A percentile compares a stretch with the other conserved stretches of the same genome.
These are phyloP conservation scores for Perizoma flavofasciatum DNA, from an alignment of 2,888 invertebrate species.

Conservation along the genomic window DNA sequence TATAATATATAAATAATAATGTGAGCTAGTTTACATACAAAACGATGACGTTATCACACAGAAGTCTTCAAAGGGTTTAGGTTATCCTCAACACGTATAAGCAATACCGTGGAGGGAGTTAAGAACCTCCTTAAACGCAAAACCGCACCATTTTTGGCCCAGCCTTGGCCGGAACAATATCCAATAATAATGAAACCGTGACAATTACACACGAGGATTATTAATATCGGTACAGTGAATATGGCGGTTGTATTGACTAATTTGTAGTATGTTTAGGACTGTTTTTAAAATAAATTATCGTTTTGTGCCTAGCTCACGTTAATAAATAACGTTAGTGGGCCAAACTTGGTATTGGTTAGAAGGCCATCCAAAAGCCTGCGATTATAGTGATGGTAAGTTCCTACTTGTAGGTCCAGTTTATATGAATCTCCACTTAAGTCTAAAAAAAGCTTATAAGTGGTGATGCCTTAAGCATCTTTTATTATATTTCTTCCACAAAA, in stretches of 20 bases:
- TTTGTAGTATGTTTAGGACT: constrained; percentile 42
- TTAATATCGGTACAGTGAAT: constrained; percentile 50
- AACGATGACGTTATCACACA: constrained; percentile 31
- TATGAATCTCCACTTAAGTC: too few relatives aligned
- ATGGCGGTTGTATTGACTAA: constrained; percentile 48
- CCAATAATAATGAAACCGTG: constrained; percentile 78
- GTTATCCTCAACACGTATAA: constrained; percentile 51
- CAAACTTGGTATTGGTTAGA: too few relatives aligned
- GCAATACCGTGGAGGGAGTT: constrained; percentile 47
- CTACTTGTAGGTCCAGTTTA: too few relatives aligned
- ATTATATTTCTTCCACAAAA: too few relatives aligned
- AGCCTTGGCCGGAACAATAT: constrained; percentile 76
- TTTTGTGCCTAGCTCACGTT: too few relatives aligned
- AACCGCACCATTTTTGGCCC: constrained; percentile 66
- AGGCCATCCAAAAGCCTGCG: too few relatives aligned
- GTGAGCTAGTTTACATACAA: constrained; percentile 19
- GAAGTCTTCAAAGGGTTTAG: constrained; percentile 38
- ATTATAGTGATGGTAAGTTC: too few relatives aligned
- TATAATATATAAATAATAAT: too few relatives aligned
- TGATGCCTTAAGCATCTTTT: too few relatives aligned
- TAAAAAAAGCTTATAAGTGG: too few relatives aligned
- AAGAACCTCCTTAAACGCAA: constrained; percentile 57
- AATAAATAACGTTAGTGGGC: too few relatives aligned
- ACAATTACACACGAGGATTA: constrained; percentile 51
- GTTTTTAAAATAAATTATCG: constrained; percentile 30